Base-by-base conservation (phyloP, 2,797 vertebrate genomes). In the Cuniculus paca region DNA sequence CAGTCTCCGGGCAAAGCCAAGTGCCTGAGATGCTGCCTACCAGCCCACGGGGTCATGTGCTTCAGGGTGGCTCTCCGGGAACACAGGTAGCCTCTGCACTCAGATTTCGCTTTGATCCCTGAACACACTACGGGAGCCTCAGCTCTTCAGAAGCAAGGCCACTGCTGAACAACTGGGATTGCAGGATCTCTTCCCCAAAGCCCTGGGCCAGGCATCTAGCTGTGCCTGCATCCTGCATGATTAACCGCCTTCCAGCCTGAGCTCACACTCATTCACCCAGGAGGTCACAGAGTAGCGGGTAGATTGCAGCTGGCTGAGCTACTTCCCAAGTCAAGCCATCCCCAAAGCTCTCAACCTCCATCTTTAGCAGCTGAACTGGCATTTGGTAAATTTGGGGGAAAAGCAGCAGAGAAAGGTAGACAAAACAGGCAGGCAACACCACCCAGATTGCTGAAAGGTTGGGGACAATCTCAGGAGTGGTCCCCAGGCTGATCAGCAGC, bases 91-190 rank as follows among this genome's bases (percentile, higher is more conserved):
- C 79, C 80, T 95, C 78, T 88, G 83, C 95, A 94, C 26, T 61
- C 95, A 87, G 90, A 96, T 93, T 97, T 96, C 81, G 52, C 97
- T 97, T 95, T 96, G 95, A 97, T 97, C 95, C 85, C 92, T 54
- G 95, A 91, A 86, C 95, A 85, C 95, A 77, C 95, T 52, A n/a
- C 65, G 77, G 91, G 92, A 95, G 68, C 75, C 95, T 86, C 48
- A 20, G 91, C 93, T 72, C 90, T 97, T 97, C 94, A 85, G 87
- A 97, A 93, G 90, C 70, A 77, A 96, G 77, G 84, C 82, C 92
- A 93, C 89, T 65, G 91, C 94, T 83, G 84, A 96, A 90, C 91
- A 58, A 52, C 86, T 70, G 52, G 81, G 93, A 80, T 86, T 50
- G 92, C 87, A 91, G 84, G 42, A 70, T 97, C 92, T 95, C 94